Conservation (phyloP, 2,113 vertebrate genomes). For the Onychostruthus taczanowskii region DNA sequence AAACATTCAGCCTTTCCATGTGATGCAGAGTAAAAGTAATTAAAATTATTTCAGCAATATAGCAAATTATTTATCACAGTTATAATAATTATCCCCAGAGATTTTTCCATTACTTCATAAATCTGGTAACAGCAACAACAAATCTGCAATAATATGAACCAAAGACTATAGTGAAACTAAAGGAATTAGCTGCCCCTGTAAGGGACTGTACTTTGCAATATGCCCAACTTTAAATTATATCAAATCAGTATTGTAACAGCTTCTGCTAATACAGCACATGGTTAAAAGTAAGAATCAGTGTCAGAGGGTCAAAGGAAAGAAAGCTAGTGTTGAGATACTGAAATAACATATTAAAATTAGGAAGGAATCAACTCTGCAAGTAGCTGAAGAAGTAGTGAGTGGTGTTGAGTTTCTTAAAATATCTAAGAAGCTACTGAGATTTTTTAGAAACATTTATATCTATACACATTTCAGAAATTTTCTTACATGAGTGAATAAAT, state of each 20-base stretch:
- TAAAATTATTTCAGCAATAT: background rate
- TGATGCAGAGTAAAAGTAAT: background rate
- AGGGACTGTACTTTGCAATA: background rate
- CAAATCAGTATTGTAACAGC: background rate
- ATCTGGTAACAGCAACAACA: background rate
- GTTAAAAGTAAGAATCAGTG: background rate
- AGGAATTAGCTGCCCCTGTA: background rate
- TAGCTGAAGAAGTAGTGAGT: background rate
- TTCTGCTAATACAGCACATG: background rate
- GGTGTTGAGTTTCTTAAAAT: background rate
- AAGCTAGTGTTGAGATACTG: background rate
- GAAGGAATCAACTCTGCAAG: background rate
- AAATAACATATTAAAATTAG: background rate
- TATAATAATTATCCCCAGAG: background rate
- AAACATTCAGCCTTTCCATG: background rate
- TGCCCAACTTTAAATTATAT: background rate
- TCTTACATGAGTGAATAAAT: background rate
- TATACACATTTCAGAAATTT: background rate
- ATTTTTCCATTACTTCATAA: background rate
- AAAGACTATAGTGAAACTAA: background rate
- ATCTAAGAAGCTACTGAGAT: background rate
- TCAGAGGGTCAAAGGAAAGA: background rate
- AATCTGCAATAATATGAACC: background rate
- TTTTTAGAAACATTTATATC: background rate
- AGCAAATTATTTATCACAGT: background rate